Evolutionary conservation across 2,797 vertebrate species (phyloP), one percentile per base, ranked within the genome.

Genomic region (Onychomys torridus): DNA sequence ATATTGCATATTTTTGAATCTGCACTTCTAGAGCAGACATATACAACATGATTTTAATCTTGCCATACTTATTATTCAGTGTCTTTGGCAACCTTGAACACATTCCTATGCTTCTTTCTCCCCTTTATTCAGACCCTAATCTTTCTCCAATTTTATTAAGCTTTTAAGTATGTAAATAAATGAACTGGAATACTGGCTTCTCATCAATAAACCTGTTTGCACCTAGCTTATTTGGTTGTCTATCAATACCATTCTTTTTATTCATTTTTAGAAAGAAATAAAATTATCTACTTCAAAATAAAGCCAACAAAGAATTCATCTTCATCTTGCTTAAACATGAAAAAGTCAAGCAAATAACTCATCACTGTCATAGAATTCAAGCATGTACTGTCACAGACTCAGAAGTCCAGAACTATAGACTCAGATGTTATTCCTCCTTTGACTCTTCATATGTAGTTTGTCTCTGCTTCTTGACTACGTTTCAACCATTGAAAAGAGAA

Each of bases 231-330:
- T 75, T 90, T 29, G 46, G 23, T 87, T 43, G 21, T 67, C 46
- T 91, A 1, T 78, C 76, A 90, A 84, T 67, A 49, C 7, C 5
- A 73, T 57, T 40, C 55, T 81, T 59, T 16, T 82, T 12, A 59
- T 34, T 71, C 13, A 43, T 71, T 91, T 73, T 57, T 79, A 4
- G 6, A 52, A 90, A 14, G 8, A 96, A 95, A 52, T 84, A 92
- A 94, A 90, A 83, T 84, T n/a, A 25, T 40, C 5, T 34, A 67
- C 46, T 25, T 95, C 78, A 75, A 84, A 95, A 71, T n/a, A 37
- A n/a, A 29, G 25, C 17, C 75, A 25, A 52, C 65, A 76, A 2
- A 52, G 21, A 89, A 76, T 55, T 23, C 49, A 67, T 69, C 65
- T 32, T 67, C 10, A 86, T 11, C 46, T 76, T 37, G 16, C 34